These are phyloP conservation scores for Bombus cullumanus DNA, from an alignment of 1,140 invertebrate genomes.

Conservation along the genomic window DNA sequence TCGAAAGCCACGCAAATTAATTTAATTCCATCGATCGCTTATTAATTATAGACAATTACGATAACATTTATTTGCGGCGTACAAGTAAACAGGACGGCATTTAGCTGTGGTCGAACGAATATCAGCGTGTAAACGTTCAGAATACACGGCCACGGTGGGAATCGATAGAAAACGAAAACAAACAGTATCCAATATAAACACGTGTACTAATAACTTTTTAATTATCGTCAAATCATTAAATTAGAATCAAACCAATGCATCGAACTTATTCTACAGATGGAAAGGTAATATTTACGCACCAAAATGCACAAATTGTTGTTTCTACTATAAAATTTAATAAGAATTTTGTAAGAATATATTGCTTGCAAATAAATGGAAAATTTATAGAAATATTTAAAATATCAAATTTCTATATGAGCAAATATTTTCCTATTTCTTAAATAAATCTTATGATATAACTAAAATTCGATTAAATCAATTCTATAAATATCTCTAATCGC, in stretches of 20 bases:
- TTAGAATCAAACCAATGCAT: not conserved
- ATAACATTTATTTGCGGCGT: conserved; percentile 29
- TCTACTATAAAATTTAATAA: not conserved
- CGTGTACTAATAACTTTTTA: not conserved
- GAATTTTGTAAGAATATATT: not conserved
- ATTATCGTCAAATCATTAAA: not conserved
- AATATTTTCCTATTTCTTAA: not conserved
- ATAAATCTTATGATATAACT: not conserved
- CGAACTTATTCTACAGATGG: not conserved
- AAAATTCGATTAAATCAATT: too few relatives aligned
- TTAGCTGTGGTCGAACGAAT: conserved; percentile 15
- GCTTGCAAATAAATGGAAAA: not conserved
- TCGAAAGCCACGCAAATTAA: conserved; percentile 27
- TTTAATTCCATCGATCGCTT: conserved; percentile 23
- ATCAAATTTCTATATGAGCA: too few relatives aligned
- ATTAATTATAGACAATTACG: conserved; percentile 46
- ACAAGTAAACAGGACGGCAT: not conserved
- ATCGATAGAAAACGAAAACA: not conserved
- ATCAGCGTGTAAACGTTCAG: conserved; percentile 13
- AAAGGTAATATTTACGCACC: not conserved
- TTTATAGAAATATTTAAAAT: not conserved
- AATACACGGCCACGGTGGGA: not conserved
- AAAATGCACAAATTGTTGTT: not conserved
- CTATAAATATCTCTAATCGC: not conserved
- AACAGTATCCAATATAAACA: not conserved